These are phyloP conservation scores for Parus major DNA, from an alignment of 2,113 vertebrate species.

Conservation along the genomic window DNA sequence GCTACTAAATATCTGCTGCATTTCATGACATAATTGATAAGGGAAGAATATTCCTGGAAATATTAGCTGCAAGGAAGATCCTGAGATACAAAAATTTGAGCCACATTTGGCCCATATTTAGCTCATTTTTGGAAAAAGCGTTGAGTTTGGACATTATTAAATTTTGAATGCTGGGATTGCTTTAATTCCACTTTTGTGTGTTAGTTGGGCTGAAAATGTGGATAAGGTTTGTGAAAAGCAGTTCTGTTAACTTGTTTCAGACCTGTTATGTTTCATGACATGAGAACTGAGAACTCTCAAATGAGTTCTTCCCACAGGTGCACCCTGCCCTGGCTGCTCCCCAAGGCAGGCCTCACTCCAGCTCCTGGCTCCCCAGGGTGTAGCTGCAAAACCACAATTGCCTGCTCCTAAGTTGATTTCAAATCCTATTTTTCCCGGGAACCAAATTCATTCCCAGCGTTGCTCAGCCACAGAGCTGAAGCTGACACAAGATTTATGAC, in stretches of 20 bases:
- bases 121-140: not conserved
- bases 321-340: not conserved
- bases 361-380: not conserved
- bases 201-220: not conserved
- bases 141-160: not conserved
- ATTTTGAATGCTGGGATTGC: not conserved
- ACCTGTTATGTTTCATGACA: not conserved
- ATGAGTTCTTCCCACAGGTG: not conserved
- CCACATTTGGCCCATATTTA: not conserved
- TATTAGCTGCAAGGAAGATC: not conserved
- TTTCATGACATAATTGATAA: not conserved
- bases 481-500: conserved; percentile 4
- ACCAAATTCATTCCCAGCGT: not conserved
- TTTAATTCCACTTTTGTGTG: not conserved
- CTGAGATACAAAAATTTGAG: not conserved
- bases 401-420: conserved; percentile 22
- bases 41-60: not conserved
- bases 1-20: not conserved
- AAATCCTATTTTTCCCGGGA: not conserved
- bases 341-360: not conserved
- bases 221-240: not conserved
- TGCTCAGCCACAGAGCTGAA: not conserved
- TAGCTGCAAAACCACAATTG: not conserved
- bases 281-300: not conserved
- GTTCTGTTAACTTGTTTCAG: not conserved